These are phyloP conservation scores for Urocynchramus pylzowi DNA, from an alignment of 2,113 vertebrate genomes.

Conservation along the genomic window DNA sequence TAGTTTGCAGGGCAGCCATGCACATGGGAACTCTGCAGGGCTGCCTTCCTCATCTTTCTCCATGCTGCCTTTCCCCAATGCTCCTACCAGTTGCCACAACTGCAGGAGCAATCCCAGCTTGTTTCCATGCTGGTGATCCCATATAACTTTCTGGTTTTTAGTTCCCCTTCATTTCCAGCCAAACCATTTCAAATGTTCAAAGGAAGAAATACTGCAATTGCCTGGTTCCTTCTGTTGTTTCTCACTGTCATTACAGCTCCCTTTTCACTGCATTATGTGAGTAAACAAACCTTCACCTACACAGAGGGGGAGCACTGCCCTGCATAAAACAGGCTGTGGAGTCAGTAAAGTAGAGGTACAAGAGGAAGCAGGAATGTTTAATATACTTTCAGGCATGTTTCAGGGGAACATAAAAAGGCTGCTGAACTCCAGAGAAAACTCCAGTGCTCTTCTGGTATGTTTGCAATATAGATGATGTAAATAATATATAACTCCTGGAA, in stretches of 20 bases:
- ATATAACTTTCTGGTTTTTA: not conserved
- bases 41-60: not conserved
- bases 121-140: not conserved
- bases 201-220: not conserved
- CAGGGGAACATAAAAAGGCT: not conserved
- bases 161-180: not conserved
- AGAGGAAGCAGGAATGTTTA: not conserved
- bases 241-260: not conserved
- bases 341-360: not conserved
- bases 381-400: not conserved
- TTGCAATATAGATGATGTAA: constrained; percentile 24
- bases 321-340: not conserved
- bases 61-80: not conserved
- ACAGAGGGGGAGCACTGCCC: not conserved
- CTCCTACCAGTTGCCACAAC: not conserved
- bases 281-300: constrained; percentile 13
- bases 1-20: not conserved
- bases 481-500: constrained; percentile 36
- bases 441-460: not conserved
- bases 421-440: constrained; percentile 22
- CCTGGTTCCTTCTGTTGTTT: not conserved
- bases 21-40: not conserved
- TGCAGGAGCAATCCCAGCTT: not conserved
- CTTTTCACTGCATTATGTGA: not conserved
- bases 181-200: not conserved